Conservation (phyloP, 2,888 invertebrate genomes). For the Microplitis deprimator region DNA sequence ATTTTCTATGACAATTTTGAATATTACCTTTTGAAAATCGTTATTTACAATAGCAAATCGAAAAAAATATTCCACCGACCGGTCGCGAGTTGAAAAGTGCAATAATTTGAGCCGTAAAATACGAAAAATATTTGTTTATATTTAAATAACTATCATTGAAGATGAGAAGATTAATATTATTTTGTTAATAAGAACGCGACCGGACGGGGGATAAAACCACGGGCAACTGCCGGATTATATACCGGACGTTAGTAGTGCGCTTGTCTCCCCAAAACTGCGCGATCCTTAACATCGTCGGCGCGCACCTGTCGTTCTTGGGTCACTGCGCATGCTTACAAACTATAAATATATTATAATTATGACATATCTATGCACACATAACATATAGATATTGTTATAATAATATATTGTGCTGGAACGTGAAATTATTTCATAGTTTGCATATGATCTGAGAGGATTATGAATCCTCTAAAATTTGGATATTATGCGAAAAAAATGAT, state of each 20-base stretch:
- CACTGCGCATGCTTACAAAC: conserved; percentile 62
- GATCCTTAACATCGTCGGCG: conserved; percentile 60
- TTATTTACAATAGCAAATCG: neutral
- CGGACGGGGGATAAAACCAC: conserved; percentile 61
- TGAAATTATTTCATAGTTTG: no score
- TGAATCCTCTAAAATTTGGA: no score
- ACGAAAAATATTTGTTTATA: neutral
- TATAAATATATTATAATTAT: conserved; percentile 12
- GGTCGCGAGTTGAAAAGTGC: neutral
- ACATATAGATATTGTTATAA: no score
- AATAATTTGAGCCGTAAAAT: no score
- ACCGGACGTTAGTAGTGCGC: conserved; percentile 46
- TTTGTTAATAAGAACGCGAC: conserved; percentile 48
- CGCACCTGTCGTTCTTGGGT: conserved; percentile 66
- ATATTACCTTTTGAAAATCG: neutral
- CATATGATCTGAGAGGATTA: no score
- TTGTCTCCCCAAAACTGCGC: conserved; percentile 57
- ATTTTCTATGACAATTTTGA: neutral
- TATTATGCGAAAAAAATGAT: no score
- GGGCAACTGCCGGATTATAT: conserved; percentile 58
- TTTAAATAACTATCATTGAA: neutral
- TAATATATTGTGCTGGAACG: no score
- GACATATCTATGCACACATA: neutral
- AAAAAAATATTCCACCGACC: conserved; percentile 18
- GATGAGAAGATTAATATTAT: neutral